Percentiles rank a stretch among this genome's conserved stretches.
These are phyloP conservation scores for Drosophila lutescens DNA, from an alignment of 2,888 invertebrate genomes.

Conservation along the genomic window DNA sequence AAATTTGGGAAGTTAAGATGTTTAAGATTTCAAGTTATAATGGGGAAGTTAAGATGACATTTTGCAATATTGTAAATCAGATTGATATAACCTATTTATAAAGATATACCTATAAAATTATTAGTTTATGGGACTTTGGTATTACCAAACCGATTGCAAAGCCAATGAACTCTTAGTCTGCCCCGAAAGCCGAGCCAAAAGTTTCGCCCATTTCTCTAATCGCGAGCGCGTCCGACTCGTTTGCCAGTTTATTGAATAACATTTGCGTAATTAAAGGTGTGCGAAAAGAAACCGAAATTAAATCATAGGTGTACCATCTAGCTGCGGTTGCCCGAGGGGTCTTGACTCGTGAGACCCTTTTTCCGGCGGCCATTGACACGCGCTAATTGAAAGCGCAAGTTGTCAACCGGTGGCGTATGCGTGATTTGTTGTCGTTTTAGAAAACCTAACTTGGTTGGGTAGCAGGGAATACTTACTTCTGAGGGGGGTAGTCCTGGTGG, in stretches of 20 bases:
- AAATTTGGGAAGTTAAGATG: too few species aligned
- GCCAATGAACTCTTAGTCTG: background rate
- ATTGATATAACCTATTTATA: too few species aligned
- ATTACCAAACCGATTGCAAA: background rate
- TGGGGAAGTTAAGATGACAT: background rate
- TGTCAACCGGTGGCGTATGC: constrained; percentile 35
- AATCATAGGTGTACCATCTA: constrained; percentile 54
- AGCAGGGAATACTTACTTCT: background rate
- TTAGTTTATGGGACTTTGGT: too few species aligned
- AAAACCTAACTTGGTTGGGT: background rate
- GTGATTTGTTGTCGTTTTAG: constrained; percentile 42
- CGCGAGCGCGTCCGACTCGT: constrained; percentile 17
- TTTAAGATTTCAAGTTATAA: too few species aligned
- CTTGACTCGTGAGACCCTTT: constrained; percentile 28
- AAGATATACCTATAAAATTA: background rate
- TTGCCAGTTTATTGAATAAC: constrained; percentile 66
- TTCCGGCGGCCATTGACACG: constrained; percentile 66
- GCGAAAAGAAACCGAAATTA: constrained; percentile 58
- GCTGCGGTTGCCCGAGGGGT: background rate
- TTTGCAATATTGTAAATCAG: background rate
- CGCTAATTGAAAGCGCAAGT: constrained; percentile 55
- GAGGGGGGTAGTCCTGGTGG: constrained; percentile 12
- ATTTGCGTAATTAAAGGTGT: constrained; percentile 72
- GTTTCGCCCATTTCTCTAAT: constrained; percentile 59
- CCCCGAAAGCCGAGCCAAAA: constrained; percentile 13